Conservation (phyloP, 2,113 vertebrate species). For the Ciconia maguari region DNA sequence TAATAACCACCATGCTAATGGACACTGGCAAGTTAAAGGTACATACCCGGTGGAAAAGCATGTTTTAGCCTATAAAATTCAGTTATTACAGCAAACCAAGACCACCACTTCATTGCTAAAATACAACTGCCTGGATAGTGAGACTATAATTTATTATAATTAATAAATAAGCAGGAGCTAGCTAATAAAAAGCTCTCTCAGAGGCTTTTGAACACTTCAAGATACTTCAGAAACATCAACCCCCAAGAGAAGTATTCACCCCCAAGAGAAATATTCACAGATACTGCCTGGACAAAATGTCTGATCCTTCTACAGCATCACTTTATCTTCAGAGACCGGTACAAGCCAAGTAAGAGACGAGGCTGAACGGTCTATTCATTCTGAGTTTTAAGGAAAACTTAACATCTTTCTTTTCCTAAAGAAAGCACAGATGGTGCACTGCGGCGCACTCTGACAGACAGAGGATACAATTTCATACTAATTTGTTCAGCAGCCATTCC, state of each 20-base stretch:
- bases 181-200: neutral
- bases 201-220: neutral
- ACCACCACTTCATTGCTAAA: neutral
- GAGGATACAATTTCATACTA: constrained; percentile 23
- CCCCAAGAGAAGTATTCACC: neutral
- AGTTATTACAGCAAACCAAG: neutral
- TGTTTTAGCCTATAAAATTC: neutral
- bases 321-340: neutral
- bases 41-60: neutral
- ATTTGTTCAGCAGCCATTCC: constrained; percentile 30
- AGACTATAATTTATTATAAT: neutral
- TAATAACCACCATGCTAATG: neutral
- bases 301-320: neutral
- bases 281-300: neutral
- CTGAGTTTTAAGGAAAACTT: neutral
- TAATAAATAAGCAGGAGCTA: neutral
- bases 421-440: constrained; percentile 1
- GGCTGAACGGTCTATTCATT: neutral
- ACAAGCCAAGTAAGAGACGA: neutral
- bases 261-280: neutral
- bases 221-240: neutral
- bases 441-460: neutral
- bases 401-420: neutral
- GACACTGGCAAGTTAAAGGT: neutral
- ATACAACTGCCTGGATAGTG: neutral